phyloP scores from a whole-genome alignment of 2,888 invertebrate species.

The Pyralis farinalis region DNA sequence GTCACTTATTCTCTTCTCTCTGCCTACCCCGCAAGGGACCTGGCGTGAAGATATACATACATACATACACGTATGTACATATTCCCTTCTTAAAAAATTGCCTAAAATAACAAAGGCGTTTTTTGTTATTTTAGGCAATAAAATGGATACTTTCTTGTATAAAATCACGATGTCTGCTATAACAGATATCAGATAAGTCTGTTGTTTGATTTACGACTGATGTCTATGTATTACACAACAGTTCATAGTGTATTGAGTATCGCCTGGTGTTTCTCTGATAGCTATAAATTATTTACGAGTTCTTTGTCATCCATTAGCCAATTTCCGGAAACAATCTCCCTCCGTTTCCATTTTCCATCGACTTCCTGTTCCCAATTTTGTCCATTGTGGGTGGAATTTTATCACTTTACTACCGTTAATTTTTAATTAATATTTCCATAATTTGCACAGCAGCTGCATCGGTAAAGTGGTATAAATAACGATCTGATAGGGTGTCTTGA shows the following conservation, averaged over 20 bases:
- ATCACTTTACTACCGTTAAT: conserved; percentile 3
- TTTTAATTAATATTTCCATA: not conserved
- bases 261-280: conserved; percentile 18
- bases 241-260: not conserved
- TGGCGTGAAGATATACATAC: too few relatives aligned
- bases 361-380: conserved; percentile 25
- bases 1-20: too few relatives aligned
- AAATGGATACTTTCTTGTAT: too few relatives aligned
- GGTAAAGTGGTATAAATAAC: too few relatives aligned
- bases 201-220: not conserved
- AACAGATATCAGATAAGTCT: not conserved
- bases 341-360: conserved; percentile 25
- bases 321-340: conserved; percentile 35
- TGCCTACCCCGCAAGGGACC: too few relatives aligned
- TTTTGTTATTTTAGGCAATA: too few relatives aligned
- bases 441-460: too few relatives aligned
- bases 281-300: conserved; percentile 23
- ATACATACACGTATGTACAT: too few relatives aligned
- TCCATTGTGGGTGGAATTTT: conserved; percentile 22
- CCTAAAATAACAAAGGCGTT: too few relatives aligned
- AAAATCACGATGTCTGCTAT: too few relatives aligned
- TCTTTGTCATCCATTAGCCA: conserved; percentile 44
- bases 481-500: too few relatives aligned
- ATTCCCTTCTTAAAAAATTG: too few relatives aligned
- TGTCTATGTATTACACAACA: not conserved